These are phyloP conservation scores for Bombus waltoni DNA, from an alignment of 1,140 invertebrate species.

Conservation along the genomic window DNA sequence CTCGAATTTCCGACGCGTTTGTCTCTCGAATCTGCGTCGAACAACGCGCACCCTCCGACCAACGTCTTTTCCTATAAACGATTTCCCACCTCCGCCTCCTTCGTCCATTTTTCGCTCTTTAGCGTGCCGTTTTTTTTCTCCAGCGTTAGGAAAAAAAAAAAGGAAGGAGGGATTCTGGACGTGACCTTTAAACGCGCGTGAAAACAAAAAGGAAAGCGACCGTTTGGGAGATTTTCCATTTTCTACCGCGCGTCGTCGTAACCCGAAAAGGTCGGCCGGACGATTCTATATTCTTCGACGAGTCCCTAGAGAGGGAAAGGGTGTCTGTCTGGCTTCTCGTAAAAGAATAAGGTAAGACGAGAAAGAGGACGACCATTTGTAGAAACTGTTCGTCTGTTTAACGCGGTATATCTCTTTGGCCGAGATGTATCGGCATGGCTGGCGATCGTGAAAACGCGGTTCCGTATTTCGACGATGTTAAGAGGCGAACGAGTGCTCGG, in stretches of 20 bases:
- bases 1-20: not conserved
- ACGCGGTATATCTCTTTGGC: not conserved
- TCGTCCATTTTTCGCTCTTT: not conserved
- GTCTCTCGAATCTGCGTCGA: not conserved
- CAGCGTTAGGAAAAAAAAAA: not conserved
- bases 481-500: not conserved
- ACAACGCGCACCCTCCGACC: too few relatives aligned
- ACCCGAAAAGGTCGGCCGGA: slow-evolving; percentile 41
- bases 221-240: slow-evolving; percentile 19
- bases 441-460: not conserved
- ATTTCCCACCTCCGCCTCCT: not conserved
- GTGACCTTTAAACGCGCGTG: not conserved
- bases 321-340: slow-evolving; percentile 40
- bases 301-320: slow-evolving; percentile 53
- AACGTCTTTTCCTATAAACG: not conserved
- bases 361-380: slow-evolving; percentile 45
- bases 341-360: slow-evolving; percentile 36
- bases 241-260: slow-evolving; percentile 15
- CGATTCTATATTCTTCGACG: slow-evolving; percentile 63
- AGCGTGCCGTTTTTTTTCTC: not conserved
- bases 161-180: too few relatives aligned
- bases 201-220: not conserved
- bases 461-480: not conserved
- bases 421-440: not conserved
- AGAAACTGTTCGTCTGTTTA: slow-evolving; percentile 51